Evolutionary conservation across 2,113 vertebrate species (phyloP).

Genomic region (Leucopsar rothschildi): DNA sequence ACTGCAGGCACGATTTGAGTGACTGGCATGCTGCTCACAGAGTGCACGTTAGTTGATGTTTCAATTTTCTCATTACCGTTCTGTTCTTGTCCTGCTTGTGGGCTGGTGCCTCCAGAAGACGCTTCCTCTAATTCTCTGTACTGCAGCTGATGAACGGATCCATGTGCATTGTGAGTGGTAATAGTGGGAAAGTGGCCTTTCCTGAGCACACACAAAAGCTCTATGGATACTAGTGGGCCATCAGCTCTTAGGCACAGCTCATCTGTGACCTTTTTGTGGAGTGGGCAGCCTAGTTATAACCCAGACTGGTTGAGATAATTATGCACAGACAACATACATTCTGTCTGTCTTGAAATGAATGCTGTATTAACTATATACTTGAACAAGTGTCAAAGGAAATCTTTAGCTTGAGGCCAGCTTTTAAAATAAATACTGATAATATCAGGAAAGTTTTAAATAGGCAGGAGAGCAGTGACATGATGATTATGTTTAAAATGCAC

Average conservation of each 20-base stretch:
- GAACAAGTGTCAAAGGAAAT: neutral
- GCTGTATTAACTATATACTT: neutral
- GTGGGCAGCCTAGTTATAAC: neutral
- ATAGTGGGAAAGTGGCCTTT: neutral
- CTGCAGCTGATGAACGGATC: neutral
- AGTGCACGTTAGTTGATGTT: accelerated
- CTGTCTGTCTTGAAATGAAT: neutral
- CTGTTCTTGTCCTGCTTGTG: neutral
- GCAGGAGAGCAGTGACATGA: neutral
- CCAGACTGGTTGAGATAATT: neutral
- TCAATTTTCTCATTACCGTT: neutral
- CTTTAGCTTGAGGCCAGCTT: neutral
- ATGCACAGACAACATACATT: neutral
- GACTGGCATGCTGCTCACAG: neutral
- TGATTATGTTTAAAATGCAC: neutral
- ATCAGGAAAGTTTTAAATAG: neutral
- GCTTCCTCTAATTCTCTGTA: neutral
- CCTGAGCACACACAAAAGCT: neutral
- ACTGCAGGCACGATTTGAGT: neutral
- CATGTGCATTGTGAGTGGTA: too few species aligned
- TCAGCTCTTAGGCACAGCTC: neutral
- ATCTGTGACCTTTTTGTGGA: neutral
- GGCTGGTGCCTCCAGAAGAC: neutral
- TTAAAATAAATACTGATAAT: neutral
- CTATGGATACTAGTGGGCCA: neutral